phyloP scores from a whole-genome alignment of 30 jellyfish, hydroid and myxozoan species.

The Hydra vulgaris region DNA sequence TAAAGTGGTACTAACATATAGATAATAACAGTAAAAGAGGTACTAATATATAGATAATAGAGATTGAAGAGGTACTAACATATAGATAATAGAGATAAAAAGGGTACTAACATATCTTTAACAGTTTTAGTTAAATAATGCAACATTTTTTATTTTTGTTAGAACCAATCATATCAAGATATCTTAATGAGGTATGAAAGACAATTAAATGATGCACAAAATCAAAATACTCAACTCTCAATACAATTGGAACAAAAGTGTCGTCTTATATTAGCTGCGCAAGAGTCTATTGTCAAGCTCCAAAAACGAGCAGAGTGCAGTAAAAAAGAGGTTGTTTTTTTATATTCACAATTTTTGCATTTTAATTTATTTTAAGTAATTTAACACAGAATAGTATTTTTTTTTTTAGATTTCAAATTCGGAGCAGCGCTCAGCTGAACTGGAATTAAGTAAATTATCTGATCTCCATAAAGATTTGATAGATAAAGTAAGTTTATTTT shows the following conservation, averaged over 20 bases:
- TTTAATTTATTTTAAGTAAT: no score
- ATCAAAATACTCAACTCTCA: constrained; percentile 34
- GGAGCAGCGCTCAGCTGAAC: background rate
- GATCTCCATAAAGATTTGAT: constrained; percentile 1
- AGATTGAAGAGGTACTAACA: no score
- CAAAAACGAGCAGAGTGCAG: background rate
- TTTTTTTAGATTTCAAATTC: background rate
- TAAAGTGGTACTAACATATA: no score
- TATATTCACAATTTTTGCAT: background rate
- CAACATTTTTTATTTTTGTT: no score
- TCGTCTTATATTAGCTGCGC: background rate
- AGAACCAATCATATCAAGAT: constrained; percentile 13
- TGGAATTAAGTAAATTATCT: background rate
- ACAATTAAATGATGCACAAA: constrained; percentile 58
- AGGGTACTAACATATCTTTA: no score
- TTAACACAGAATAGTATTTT: background rate
- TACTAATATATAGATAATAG: no score
- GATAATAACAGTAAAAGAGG: no score
- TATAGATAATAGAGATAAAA: no score
- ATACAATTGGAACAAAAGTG: constrained; percentile 25
- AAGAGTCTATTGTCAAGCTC: background rate
- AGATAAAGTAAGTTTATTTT: background rate
- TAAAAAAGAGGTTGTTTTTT: background rate
- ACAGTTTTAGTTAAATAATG: no score
- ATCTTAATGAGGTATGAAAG: constrained; percentile 29